Percentiles rank a stretch among this genome's conserved stretches.
These are phyloP conservation scores for Enteromius trimaculatus DNA, from an alignment of 2,797 vertebrate genomes.

Conservation along the genomic window DNA sequence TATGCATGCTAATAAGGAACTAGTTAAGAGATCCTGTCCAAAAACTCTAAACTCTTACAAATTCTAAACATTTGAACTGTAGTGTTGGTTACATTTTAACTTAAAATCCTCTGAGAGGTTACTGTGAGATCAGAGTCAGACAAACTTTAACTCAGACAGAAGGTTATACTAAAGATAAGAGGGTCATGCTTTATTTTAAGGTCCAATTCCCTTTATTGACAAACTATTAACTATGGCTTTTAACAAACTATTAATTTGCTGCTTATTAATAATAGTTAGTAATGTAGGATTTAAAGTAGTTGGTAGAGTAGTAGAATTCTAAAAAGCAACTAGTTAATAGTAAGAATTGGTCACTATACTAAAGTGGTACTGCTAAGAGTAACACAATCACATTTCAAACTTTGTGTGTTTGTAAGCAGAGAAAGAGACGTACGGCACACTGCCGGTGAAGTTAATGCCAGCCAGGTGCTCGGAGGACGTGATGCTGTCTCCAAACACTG, in stretches of 20 bases:
- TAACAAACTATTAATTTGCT: too few species aligned
- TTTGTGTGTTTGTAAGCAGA: conserved; percentile 24
- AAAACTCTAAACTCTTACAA: background rate
- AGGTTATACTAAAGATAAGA: conserved; percentile 9
- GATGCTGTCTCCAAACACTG: conserved; percentile 86
- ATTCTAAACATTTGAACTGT: background rate
- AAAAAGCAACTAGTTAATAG: background rate
- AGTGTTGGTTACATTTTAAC: background rate
- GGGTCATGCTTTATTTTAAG: too few species aligned
- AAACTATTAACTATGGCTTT: too few species aligned
- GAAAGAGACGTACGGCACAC: conserved; percentile 83
- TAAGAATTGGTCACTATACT: background rate
- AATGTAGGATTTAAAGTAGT: too few species aligned
- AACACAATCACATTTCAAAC: background rate
- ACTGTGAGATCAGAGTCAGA: background rate
- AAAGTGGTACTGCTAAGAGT: background rate
- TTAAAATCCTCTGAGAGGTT: background rate
- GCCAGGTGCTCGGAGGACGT: conserved; percentile 89
- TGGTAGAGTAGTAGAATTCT: too few species aligned
- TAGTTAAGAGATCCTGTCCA: background rate
- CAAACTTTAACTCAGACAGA: background rate
- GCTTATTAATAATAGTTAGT: too few species aligned
- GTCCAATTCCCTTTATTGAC: too few species aligned
- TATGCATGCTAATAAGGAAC: too few species aligned
- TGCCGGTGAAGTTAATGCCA: conserved; percentile 96